These are phyloP conservation scores for Hydrolagus affinis DNA, from an alignment of 2,113 vertebrate species.

Conservation along the genomic window DNA sequence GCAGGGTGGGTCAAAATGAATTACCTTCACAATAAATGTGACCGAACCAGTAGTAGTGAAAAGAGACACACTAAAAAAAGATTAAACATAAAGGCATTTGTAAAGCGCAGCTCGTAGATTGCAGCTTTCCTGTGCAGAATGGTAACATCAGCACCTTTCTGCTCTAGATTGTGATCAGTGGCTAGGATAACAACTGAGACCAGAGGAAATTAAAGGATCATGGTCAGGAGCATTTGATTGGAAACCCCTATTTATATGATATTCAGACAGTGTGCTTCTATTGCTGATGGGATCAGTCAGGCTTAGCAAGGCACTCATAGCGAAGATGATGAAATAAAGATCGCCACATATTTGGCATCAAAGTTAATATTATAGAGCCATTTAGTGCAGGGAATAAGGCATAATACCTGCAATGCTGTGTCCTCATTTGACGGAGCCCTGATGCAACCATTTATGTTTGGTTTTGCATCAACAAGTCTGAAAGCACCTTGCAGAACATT, in stretches of 20 bases:
- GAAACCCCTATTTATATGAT: neutral
- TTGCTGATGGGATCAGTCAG: neutral
- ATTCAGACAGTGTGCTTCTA: neutral
- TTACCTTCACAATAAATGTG: slow-evolving; percentile 12
- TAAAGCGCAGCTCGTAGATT: neutral
- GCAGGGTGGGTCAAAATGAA: slow-evolving; percentile 15
- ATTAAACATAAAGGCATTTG: neutral
- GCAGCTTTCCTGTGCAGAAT: neutral
- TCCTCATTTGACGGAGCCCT: no score
- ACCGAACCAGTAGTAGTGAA: neutral
- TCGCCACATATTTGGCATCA: neutral
- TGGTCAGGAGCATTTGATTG: neutral
- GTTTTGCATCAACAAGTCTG: no score
- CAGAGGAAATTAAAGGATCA: neutral
- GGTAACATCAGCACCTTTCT: neutral
- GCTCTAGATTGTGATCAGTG: neutral
- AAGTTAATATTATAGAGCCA: neutral
- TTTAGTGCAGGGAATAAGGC: neutral
- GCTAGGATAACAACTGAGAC: neutral
- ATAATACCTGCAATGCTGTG: no score
- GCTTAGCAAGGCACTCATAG: neutral
- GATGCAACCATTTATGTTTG: no score
- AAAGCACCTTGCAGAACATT: no score
- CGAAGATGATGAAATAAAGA: neutral
- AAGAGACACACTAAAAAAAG: neutral